Base-by-base conservation (phyloP, 2,888 invertebrate species). In the Hesperia comma region DNA sequence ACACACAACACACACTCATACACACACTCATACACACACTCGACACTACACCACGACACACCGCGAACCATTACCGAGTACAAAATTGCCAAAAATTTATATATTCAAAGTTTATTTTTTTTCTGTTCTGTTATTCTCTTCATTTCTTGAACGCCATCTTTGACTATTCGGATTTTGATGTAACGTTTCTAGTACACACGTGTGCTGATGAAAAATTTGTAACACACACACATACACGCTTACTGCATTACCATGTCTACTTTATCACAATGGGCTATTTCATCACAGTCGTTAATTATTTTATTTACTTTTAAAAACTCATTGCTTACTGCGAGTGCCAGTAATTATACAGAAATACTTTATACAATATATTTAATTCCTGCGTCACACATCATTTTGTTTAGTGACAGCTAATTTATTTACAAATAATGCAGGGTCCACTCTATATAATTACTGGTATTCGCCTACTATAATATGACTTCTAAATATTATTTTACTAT, bases 1-100 rank as follows among this genome's bases (percentile, higher is more conserved):
- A 71, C 71, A 33, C 10, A 17, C 51, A 66, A 33, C 14, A 54
- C 33, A 54, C 15, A 54, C 33, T 33, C 14, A 26, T 33, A 55
- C 54, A 62, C 54, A 61, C 21, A 53, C 17, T 37, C 6, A 43
- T 53, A 54, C 26, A 67, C 58, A 62, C 64, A 55, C 32, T 33
- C 17, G 37, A 55, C 62, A 70, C 70, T 63, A 64, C 72, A 68
- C 71, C 67, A 74, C 74, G 74, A 69, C 75, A 51, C 74, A 74
- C 67, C 67, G 76, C 77, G 77, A 73, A 75, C 71, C 85, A 88
- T 89, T 88, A 88, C 87, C 86, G 89, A 92, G 92, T 92, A 92
- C 92, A 92, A 92, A 92, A 90, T 90, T 89, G 91, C 92, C 92
- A 92, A 92, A 92, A 90, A 90, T 67, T 54, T 67, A 66, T 83